phyloP scores from a whole-genome alignment of 2,888 invertebrate genomes.

The Eupithecia pulchellata region DNA sequence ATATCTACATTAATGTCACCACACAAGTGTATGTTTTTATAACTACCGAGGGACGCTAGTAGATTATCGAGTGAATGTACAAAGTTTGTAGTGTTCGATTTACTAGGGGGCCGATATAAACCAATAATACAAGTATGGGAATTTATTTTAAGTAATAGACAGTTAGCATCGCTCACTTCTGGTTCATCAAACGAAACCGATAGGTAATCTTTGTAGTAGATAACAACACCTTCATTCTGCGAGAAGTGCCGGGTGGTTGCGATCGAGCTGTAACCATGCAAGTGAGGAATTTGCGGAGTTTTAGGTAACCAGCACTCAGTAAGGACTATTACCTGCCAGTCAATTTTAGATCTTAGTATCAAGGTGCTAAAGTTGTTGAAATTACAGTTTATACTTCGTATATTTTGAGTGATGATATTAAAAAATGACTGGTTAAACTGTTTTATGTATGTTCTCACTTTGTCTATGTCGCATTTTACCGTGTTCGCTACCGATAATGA shows the following conservation, averaged over 20 bases:
- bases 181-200: slow-evolving; percentile 32
- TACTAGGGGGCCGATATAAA: slow-evolving; percentile 28
- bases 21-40: slow-evolving; percentile 39
- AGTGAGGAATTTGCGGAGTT: slow-evolving; percentile 30
- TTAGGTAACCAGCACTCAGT: slow-evolving; percentile 44
- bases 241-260: slow-evolving; percentile 40
- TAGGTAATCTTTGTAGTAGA: slow-evolving; percentile 35
- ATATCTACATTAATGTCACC: slow-evolving; percentile 43
- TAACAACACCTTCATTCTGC: slow-evolving; percentile 34
- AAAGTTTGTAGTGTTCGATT: slow-evolving; percentile 23
- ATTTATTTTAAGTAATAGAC: slow-evolving; percentile 32
- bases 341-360: slow-evolving; percentile 27
- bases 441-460: too few relatives aligned
- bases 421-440: not conserved
- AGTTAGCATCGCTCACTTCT: slow-evolving; percentile 38
- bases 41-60: not conserved
- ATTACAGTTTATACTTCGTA: too few relatives aligned
- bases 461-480: slow-evolving; percentile 9
- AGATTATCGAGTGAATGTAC: not conserved
- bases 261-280: slow-evolving; percentile 40
- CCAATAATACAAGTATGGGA: slow-evolving; percentile 24
- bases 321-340: slow-evolving; percentile 45
- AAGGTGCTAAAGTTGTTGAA: too few relatives aligned
- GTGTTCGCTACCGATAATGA: slow-evolving; percentile 3
- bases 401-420: slow-evolving; percentile 16